Evolutionary conservation across 2,888 invertebrate species (phyloP).

Genomic region (Melieria crassipennis): DNA sequence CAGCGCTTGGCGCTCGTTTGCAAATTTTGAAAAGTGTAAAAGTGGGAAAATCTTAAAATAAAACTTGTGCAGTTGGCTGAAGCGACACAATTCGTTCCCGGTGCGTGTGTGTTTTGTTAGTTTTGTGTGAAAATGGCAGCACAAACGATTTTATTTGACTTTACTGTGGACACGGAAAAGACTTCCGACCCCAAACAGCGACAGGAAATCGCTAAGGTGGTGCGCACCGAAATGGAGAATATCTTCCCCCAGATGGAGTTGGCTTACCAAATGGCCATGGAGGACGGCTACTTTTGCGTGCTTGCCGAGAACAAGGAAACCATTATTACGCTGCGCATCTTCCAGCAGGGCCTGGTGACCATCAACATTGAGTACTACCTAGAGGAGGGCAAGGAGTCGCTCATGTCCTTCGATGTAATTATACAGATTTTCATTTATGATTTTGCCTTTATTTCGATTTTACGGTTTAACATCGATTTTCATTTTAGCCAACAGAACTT

Average conservation of each 20-base stretch:
- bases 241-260: slow-evolving; percentile 78
- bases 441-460: neutral
- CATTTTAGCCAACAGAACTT: neutral
- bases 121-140: slow-evolving; percentile 72
- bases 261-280: slow-evolving; percentile 74
- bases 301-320: slow-evolving; percentile 77
- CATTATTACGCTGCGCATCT: slow-evolving; percentile 77
- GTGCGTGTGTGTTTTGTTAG: no score
- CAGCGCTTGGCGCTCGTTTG: no score
- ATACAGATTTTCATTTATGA: slow-evolving; percentile 2
- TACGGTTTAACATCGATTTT: neutral
- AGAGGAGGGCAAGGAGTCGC: slow-evolving; percentile 76
- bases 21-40: no score
- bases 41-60: no score
- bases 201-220: slow-evolving; percentile 73
- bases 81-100: no score
- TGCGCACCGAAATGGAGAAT: slow-evolving; percentile 77
- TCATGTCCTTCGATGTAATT: slow-evolving; percentile 80
- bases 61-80: no score
- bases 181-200: slow-evolving; percentile 75
- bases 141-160: slow-evolving; percentile 82
- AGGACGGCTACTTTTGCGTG: slow-evolving; percentile 77
- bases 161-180: slow-evolving; percentile 77
- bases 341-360: slow-evolving; percentile 79
- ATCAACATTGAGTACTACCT: slow-evolving; percentile 86